A percentile compares a stretch with the other conserved stretches of the same genome.
These are phyloP conservation scores for Luscinia megarhynchos DNA, from an alignment of 2,797 vertebrate species.

Conservation along the genomic window DNA sequence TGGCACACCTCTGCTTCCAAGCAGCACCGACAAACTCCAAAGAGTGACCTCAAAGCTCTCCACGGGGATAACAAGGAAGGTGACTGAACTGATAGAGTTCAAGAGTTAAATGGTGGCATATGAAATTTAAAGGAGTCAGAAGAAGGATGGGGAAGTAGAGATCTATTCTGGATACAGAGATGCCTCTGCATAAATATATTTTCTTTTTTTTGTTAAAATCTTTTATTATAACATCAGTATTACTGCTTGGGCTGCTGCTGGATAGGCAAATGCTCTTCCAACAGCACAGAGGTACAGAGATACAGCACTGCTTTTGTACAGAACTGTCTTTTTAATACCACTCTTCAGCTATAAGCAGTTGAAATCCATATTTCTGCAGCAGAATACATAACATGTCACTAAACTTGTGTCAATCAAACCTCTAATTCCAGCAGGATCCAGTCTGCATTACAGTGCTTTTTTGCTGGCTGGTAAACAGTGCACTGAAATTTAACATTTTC, in stretches of 20 bases:
- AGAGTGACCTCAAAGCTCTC: background rate
- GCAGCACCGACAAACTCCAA: fast-evolving
- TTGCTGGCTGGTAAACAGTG: background rate
- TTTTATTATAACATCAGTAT: background rate
- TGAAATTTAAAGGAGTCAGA: background rate
- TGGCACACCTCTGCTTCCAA: background rate
- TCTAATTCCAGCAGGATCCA: slow-evolving; percentile 7
- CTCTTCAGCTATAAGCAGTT: background rate
- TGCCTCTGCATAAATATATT: background rate
- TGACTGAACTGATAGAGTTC: background rate
- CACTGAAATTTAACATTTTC: background rate
- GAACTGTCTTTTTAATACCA: slow-evolving; percentile 13
- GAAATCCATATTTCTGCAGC: background rate
- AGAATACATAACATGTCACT: slow-evolving; percentile 18
- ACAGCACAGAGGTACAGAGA: background rate
- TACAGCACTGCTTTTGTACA: background rate
- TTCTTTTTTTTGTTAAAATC: background rate
- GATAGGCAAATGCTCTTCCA: background rate
- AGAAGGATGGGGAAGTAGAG: background rate
- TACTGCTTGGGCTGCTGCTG: background rate
- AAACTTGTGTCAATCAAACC: slow-evolving; percentile 37
- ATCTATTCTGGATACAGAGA: background rate
- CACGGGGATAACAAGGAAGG: background rate
- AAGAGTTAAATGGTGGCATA: background rate
- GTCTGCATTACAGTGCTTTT: background rate